Evolutionary conservation across 2,888 invertebrate genomes (phyloP).

Genomic region (Heliothis peltigera): DNA sequence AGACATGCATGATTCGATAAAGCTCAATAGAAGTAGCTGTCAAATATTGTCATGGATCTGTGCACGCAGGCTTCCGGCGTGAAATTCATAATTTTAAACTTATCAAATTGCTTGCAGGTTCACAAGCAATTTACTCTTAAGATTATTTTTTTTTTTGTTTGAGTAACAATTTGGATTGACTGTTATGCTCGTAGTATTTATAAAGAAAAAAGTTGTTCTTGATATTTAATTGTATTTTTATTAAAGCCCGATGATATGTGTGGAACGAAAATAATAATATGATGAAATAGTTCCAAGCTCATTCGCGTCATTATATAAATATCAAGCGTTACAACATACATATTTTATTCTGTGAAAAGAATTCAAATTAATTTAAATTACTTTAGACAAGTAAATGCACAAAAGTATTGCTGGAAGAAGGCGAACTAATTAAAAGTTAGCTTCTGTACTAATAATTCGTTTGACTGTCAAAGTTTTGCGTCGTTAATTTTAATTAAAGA

Average conservation of each 20-base stretch:
- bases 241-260: constrained; percentile 34
- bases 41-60: constrained; percentile 75
- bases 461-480: constrained; percentile 89
- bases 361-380: constrained; percentile 87
- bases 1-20: constrained; percentile 71
- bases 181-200: constrained; percentile 62
- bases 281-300: constrained; percentile 35
- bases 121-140: constrained; percentile 65
- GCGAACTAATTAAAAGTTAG: constrained; percentile 89
- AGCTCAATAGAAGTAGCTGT: constrained; percentile 66
- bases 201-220: constrained; percentile 55
- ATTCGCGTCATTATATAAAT: constrained; percentile 45
- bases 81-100: constrained; percentile 83
- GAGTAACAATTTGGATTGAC: constrained; percentile 70
- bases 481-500: constrained; percentile 90
- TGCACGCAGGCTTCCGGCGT: constrained; percentile 71
- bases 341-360: constrained; percentile 69
- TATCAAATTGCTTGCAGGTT: constrained; percentile 71
- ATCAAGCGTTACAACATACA: constrained; percentile 53
- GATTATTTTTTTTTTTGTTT: constrained; percentile 58
- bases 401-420: constrained; percentile 86
- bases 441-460: constrained; percentile 90
- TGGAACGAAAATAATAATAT: constrained; percentile 64
- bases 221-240: constrained; percentile 31
- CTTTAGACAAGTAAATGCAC: constrained; percentile 83